Percentiles rank a stretch among this genome's conserved stretches.
Conservation (phyloP, 2,888 invertebrate genomes). For the Cyclophora albipunctata region DNA sequence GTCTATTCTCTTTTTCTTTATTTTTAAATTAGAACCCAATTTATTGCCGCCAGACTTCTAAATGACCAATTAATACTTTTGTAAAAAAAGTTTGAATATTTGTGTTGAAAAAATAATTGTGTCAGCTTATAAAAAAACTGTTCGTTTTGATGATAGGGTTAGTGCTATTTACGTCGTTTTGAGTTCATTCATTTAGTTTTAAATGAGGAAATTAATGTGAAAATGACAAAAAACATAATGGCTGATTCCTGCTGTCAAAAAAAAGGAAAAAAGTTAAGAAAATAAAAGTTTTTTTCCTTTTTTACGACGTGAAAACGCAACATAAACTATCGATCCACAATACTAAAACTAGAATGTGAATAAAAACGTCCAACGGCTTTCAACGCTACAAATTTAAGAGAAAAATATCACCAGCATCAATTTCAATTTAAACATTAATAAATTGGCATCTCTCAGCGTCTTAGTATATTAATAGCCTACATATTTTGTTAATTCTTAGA, state of each 20-base stretch:
- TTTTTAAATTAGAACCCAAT: no score
- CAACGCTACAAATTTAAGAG: conserved; percentile 66
- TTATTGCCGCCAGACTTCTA: no score
- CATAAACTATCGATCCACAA: conserved; percentile 59
- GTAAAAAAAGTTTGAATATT: no score
- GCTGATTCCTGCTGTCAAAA: neutral
- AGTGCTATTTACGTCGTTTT: no score
- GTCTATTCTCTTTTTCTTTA: no score
- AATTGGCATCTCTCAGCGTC: conserved; percentile 70
- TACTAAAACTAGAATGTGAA: conserved; percentile 45
- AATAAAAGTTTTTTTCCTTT: conserved; percentile 2
- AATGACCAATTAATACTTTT: no score
- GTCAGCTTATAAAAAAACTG: no score
- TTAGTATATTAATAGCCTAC: conserved; percentile 65
- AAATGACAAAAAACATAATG: neutral
- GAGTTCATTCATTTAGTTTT: no score
- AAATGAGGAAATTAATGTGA: conserved; percentile 1
- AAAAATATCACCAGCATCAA: conserved; percentile 71
- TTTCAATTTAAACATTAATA: conserved; percentile 74
- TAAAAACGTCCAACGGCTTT: conserved; percentile 61
- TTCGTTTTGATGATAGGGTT: no score
- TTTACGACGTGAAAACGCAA: conserved; percentile 24
- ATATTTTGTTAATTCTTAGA: conserved; percentile 65
- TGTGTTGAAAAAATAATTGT: no score
- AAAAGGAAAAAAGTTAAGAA: conserved; percentile 3